Evolutionary conservation across 2,113 vertebrate species (phyloP), one percentile per base, ranked within the genome.

Genomic region (Proteles cristata): DNA sequence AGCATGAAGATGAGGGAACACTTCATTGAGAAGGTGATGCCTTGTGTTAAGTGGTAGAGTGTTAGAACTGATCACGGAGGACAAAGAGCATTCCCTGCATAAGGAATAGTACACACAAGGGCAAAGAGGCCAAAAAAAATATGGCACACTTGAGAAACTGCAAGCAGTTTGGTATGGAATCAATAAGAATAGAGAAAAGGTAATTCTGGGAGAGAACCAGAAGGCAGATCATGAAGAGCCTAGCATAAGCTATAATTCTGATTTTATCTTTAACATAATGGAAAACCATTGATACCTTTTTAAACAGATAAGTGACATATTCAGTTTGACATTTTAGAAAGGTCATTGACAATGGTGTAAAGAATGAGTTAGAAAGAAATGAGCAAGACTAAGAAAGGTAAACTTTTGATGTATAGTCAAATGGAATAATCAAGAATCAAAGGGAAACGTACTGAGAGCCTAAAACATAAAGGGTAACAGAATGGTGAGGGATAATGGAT

Each of bases 401-500:
- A 61, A 84, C 63, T 61, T 97, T 80, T 94, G 50, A 81, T 74
- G 63, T 84, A 76, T 73, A 76, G 69, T 90, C 66, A 94, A 88
- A 73, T 84, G 61, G 50, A 88, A 97, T 86, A 90, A 87, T 95
- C 53, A 88, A 63, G 91, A 88, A 95, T 79, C 80, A 80, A 90
- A 79, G 26, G 43, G 17, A 31, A 77, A 90, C 88, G 21, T 76
- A 76, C 76, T 88, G 25, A 74, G 43, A 84, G 15, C 39, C 76
- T 88, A 48, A 84, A 93, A 76, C 15, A 53, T 87, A 80, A 95
- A 96, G 53, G 5, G n/a, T 39, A 39, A 33, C 31, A 76, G 15
- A 19, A 39, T 88, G 16, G 11, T 55, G 25, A 93, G 16, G 17
- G 61, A 68, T 50, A 92, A 77, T 69, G 48, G 82, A 69, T 35